These are phyloP conservation scores for Cetonia aurata DNA, from an alignment of 2,888 invertebrate species.

Conservation along the genomic window DNA sequence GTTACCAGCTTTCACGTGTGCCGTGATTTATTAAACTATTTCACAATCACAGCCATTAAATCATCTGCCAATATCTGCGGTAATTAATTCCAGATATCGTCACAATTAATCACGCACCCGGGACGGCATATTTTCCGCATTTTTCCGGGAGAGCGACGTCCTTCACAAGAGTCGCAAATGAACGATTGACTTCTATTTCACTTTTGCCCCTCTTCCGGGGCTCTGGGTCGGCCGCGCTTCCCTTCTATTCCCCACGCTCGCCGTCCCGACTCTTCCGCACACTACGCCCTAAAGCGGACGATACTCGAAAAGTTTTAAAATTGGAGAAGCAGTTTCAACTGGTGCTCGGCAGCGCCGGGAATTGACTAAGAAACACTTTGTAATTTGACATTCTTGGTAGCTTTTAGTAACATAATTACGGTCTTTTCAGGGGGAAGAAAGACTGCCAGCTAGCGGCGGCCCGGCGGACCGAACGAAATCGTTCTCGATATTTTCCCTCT, in stretches of 20 bases:
- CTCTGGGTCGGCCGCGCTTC: slow-evolving; percentile 1
- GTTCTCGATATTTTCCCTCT: slow-evolving; percentile 46
- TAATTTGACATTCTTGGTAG: slow-evolving; percentile 58
- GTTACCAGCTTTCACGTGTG: slow-evolving; percentile 31
- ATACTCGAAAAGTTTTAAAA: slow-evolving; percentile 38
- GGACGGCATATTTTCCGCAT: slow-evolving; percentile 31
- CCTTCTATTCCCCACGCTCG: slow-evolving; percentile 16
- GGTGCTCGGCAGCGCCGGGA: slow-evolving; percentile 29
- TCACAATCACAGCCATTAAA: slow-evolving; percentile 43
- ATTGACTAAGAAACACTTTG: slow-evolving; percentile 48
- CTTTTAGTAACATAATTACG: slow-evolving; percentile 61
- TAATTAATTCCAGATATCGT: slow-evolving; percentile 45
- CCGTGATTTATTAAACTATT: slow-evolving; percentile 44
- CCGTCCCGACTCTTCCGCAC: slow-evolving; percentile 22
- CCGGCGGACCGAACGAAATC: slow-evolving; percentile 10
- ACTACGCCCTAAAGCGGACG: slow-evolving; percentile 14
- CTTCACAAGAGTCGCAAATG: slow-evolving; percentile 35
- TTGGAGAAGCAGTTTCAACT: slow-evolving; percentile 42
- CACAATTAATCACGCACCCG: slow-evolving; percentile 38
- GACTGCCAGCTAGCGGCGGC: slow-evolving; percentile 8
- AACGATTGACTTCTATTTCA: slow-evolving; percentile 38
- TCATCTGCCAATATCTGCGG: slow-evolving; percentile 40
- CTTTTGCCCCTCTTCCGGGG: slow-evolving; percentile 12
- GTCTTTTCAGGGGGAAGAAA: slow-evolving; percentile 58
- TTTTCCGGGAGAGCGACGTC: slow-evolving; percentile 32